Base-by-base conservation (phyloP, 2,888 invertebrate genomes). In the Leptothorax acervorum region DNA sequence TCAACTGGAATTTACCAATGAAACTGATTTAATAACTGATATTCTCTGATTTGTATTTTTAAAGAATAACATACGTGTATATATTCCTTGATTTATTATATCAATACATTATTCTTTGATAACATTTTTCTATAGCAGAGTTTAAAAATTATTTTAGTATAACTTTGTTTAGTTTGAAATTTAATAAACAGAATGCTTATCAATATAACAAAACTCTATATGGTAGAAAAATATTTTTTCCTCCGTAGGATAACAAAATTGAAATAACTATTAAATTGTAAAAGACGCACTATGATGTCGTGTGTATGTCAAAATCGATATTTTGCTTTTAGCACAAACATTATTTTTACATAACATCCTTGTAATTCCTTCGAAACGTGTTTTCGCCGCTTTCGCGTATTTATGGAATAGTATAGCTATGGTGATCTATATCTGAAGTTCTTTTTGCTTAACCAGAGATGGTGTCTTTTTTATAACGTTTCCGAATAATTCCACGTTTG, bases 381-480 rank as follows among this genome's bases (percentile, higher is more conserved):
- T 63, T 75, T 63, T 48, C 35, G 15, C 9, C 23, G n/a, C 35
- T 11, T 11, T 9, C n/a, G 62, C 15, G 5, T 31, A 78, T 68
- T 68, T 66, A 68, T 35, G 55, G 9, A 63, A 63, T 28, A 53
- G 39, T 35, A 18, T 35, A 18, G 6, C 28, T 12, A 42, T 39
- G 12, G 12, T 39, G 12, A 8, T 66, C 31, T 53, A 53, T 57
- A 42, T 65, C 11, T 11, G n/a, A 39, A 15, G 9, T n/a, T 68
- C 15, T 12, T 60, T 39, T 81, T 12, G n/a, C 0, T 39, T 70
- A n/a, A 1, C 15, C 48, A 60, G 18, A 60, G 18, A 70, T 39
- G 35, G 48, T 79, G 60, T 35, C 65, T 84, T 84, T 82, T 35
- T 39, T 79, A 86, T 86, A 78, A 23, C 45, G 28, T 53, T 57